phyloP scores from a whole-genome alignment of 2,888 invertebrate genomes.

The Catocala fraxini region DNA sequence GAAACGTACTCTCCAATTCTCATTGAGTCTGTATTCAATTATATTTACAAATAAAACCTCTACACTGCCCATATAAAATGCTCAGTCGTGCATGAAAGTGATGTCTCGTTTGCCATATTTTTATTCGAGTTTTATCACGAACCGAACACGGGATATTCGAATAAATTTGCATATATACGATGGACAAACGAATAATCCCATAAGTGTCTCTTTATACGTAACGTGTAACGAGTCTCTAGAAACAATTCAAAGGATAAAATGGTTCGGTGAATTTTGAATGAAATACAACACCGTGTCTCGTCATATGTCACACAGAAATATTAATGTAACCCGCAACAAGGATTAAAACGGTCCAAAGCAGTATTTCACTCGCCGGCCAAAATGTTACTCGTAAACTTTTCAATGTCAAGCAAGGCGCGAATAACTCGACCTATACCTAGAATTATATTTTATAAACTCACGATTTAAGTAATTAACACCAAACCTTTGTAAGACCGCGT shows the following conservation, averaged over 20 bases:
- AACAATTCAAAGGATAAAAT: conserved; percentile 40
- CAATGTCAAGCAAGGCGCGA: conserved; percentile 40
- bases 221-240: conserved; percentile 22
- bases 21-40: conserved; percentile 20
- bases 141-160: conserved; percentile 29
- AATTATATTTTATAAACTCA: conserved; percentile 14
- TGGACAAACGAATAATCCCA: conserved; percentile 37
- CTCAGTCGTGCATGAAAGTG: conserved; percentile 31
- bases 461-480: conserved; percentile 3
- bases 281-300: conserved; percentile 37
- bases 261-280: conserved; percentile 46
- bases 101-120: conserved; percentile 39
- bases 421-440: conserved; percentile 24
- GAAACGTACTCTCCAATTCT: not conserved
- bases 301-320: conserved; percentile 56
- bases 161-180: conserved; percentile 47
- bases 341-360: conserved; percentile 53
- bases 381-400: conserved; percentile 45
- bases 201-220: conserved; percentile 28
- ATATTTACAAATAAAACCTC: conserved; percentile 27
- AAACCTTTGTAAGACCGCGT: not conserved
- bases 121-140: conserved; percentile 42
- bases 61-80: conserved; percentile 14
- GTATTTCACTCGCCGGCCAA: conserved; percentile 52
- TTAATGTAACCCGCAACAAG: conserved; percentile 56